phyloP scores from a whole-genome alignment of 2,888 invertebrate species.

The Pristionchus mayeri region DNA sequence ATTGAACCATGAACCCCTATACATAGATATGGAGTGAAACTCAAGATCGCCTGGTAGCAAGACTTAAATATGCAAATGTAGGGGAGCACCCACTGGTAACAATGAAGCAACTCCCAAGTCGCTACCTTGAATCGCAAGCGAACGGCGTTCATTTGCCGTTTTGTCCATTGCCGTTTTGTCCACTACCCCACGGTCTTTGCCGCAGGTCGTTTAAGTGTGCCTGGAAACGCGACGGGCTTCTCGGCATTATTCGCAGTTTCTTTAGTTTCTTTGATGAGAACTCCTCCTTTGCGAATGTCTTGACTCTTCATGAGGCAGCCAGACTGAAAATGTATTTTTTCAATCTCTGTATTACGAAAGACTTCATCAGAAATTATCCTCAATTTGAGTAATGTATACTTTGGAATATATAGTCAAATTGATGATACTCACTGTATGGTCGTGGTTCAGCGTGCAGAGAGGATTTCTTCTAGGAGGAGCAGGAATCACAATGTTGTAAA shows the following conservation, averaged over 20 bases:
- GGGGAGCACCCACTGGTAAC: no score
- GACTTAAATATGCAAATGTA: no score
- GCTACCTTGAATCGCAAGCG: no score
- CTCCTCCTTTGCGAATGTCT: not conserved
- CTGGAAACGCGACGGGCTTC: not conserved
- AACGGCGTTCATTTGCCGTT: no score
- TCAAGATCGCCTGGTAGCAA: no score
- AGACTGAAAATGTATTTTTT: not conserved
- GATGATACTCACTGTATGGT: not conserved
- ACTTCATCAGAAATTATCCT: no score
- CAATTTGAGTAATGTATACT: not conserved
- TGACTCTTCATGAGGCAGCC: constrained; percentile 12
- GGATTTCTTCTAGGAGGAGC: not conserved
- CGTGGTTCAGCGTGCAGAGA: not conserved
- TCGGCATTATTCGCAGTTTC: not conserved
- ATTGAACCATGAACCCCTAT: no score
- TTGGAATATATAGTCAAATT: not conserved
- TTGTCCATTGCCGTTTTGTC: no score
- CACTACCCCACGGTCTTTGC: no score
- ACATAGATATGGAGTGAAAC: no score
- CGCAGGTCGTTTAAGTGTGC: not conserved
- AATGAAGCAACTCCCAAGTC: no score
- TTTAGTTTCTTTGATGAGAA: not conserved
- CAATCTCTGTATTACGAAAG: no score
- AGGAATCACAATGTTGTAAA: not conserved